These are phyloP conservation scores for Tinea semifulvella DNA, from an alignment of 2,888 invertebrate genomes.

Conservation along the genomic window DNA sequence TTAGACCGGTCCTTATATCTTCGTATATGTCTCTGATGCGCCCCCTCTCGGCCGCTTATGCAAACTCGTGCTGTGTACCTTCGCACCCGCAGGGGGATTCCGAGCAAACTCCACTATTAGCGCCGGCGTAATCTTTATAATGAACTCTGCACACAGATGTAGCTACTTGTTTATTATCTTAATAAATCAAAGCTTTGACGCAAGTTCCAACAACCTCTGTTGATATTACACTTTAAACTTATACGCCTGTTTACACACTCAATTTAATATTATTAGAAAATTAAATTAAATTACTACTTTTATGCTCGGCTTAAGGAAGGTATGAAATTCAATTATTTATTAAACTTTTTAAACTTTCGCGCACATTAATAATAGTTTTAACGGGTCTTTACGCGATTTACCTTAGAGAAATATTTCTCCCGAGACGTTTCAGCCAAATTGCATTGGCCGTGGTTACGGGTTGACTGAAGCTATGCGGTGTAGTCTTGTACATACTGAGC, in stretches of 20 bases:
- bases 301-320: too few species aligned
- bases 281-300: not conserved
- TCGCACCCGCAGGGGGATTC: conserved; percentile 12
- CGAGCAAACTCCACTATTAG: conserved; percentile 15
- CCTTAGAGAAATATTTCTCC: too few species aligned
- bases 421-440: too few species aligned
- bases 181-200: conserved; percentile 12
- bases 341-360: too few species aligned
- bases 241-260: not conserved
- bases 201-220: not conserved
- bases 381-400: too few species aligned
- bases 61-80: conserved; percentile 13
- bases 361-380: too few species aligned
- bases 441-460: too few species aligned
- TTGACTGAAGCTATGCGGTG: too few species aligned
- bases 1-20: too few species aligned
- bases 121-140: conserved; percentile 14
- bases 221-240: not conserved
- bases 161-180: conserved; percentile 10
- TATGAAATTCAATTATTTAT: too few species aligned
- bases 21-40: too few species aligned
- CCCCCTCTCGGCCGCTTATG: conserved; percentile 14
- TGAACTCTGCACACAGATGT: conserved; percentile 13
- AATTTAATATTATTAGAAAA: not conserved
- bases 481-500: too few species aligned